Evolutionary conservation across 2,113 vertebrate genomes (phyloP), one percentile per base, ranked within the genome.

Genomic region (Struthidea cinerea): DNA sequence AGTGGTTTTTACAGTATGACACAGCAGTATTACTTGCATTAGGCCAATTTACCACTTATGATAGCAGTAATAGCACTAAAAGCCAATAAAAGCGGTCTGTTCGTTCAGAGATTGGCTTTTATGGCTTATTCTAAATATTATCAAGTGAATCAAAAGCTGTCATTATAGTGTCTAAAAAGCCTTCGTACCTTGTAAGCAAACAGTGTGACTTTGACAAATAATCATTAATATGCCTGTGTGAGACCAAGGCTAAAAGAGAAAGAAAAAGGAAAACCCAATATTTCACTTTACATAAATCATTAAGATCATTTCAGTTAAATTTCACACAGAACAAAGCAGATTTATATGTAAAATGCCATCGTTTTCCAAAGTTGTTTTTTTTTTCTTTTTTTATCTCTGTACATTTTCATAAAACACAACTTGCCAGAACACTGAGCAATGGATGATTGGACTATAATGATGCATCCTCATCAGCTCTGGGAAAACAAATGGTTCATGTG

Each of bases 131-230:
- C 97, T 98, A 98, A 98, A 98, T 98, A 98, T 98, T 97, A 98
- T 97, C 97, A 98, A 98, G 97, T 97, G 96, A 98, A 98, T 98
- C 96, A 97, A 98, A 97, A 98, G 97, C 97, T 96, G 49, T 98
- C 97, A 98, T 98, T 98, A 97, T 76, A 96, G 94, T 97, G 97
- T 96, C 98, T 98, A 98, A 98, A 98, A 98, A 98, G 97, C 96
- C 98, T 98, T 97, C 96, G 73, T 97, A 98, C 96, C 96, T 96
- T 98, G 97, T 98, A 98, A 98, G 98, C 98, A 98, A 98, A 98
- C 98, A 98, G 97, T 98, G 96, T 98, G 98, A 97, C 95, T 98
- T 97, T 98, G 97, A 98, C 97, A 98, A 98, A 98, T 98, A 98
- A 97, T 98, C 97, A 98, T 98, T 98, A 98, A 94, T 39, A 27